Conservation (phyloP, 2,113 vertebrate species). For the Protobothrops mucrosquamatus region DNA sequence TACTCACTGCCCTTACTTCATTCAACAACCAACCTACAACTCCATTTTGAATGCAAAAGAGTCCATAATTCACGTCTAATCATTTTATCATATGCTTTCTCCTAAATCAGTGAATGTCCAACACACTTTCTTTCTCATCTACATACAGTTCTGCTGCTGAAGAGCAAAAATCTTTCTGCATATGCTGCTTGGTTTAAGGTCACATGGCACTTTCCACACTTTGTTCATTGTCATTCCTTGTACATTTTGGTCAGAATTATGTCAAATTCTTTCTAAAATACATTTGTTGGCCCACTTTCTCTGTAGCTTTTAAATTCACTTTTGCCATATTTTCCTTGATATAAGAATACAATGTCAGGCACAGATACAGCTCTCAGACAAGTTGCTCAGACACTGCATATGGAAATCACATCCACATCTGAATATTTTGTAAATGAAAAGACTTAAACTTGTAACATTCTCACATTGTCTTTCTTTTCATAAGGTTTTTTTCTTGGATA, state of each 20-base stretch:
- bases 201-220: not conserved
- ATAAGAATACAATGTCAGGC: not conserved
- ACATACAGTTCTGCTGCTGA: not conserved
- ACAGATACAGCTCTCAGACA: not conserved
- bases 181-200: not conserved
- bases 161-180: not conserved
- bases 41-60: not conserved
- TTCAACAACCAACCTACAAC: not conserved
- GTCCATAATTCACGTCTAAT: not conserved
- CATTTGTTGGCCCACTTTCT: not conserved
- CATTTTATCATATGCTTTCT: not conserved
- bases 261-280: not conserved
- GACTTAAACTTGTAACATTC: not conserved
- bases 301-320: not conserved
- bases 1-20: not conserved
- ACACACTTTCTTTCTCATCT: not conserved
- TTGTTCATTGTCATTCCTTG: not conserved
- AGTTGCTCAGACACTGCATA: not conserved
- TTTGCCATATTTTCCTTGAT: not conserved
- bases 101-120: not conserved
- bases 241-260: not conserved
- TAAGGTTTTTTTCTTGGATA: not conserved
- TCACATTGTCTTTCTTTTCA: not conserved
- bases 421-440: not conserved
- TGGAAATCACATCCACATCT: not conserved